Percentiles rank a stretch among this genome's conserved stretches.
Conservation (phyloP, 2,797 vertebrate genomes). For the Gallinago stenura region DNA sequence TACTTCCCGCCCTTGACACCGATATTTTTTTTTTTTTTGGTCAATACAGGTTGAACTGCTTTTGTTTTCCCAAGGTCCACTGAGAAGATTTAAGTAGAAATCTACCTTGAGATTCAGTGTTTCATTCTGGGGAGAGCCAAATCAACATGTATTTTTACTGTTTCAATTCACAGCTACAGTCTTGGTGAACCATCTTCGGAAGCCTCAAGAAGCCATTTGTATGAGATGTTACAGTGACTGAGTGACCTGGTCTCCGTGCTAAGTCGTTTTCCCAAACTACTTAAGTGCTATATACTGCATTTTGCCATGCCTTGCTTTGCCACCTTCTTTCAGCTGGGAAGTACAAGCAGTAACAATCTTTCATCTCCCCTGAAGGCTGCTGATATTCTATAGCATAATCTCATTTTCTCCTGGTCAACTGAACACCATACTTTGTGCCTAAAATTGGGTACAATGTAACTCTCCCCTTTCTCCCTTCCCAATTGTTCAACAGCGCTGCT, state of each 20-base stretch:
- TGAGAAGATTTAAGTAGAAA: not conserved
- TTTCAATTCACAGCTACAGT: not conserved
- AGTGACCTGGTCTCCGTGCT: not conserved
- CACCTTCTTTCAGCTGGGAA: not conserved
- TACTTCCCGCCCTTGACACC: not conserved
- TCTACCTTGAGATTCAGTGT: not conserved
- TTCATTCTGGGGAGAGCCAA: not conserved
- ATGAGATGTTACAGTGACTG: not conserved
- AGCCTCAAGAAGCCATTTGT: not conserved
- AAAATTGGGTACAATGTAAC: not conserved
- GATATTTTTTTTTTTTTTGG: no score
- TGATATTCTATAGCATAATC: not conserved
- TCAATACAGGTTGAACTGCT: not conserved
- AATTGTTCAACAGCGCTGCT: not conserved
- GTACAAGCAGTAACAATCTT: not conserved
- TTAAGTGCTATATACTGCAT: not conserved
- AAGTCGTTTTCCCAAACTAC: not conserved
- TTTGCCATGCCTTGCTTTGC: not conserved
- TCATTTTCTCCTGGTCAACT: not conserved
- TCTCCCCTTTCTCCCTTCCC: not conserved
- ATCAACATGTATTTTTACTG: not conserved
- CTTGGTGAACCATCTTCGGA: not conserved
- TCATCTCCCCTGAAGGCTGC: not conserved
- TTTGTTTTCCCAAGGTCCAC: not conserved
- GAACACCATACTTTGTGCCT: not conserved